A percentile compares a stretch with the other conserved stretches of the same genome.
Conservation (phyloP, 2,888 invertebrate species). For the Colostygia pectinataria region DNA sequence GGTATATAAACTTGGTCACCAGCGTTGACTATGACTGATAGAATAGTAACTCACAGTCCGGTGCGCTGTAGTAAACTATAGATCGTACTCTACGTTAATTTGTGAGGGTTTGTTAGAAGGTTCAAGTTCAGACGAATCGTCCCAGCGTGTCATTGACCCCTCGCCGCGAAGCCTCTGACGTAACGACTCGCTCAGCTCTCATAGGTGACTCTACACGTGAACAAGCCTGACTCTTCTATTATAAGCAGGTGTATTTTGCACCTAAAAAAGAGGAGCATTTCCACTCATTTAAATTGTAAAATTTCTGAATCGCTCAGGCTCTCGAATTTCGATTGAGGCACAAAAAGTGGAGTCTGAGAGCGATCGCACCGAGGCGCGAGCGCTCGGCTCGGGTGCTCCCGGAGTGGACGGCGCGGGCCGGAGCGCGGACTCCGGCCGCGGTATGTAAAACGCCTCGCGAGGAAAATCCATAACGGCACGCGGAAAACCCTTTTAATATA, state of each 20-base stretch:
- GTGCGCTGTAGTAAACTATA: no score
- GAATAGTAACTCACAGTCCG: no score
- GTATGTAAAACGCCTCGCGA: slow-evolving; percentile 71
- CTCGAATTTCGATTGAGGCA: slow-evolving; percentile 12
- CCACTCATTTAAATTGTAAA: no score
- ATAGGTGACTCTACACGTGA: not conserved
- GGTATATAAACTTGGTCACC: no score
- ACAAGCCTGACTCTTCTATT: no score
- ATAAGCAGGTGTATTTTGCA: no score
- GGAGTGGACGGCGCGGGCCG: slow-evolving; percentile 19
- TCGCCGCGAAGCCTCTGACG: slow-evolving; percentile 40
- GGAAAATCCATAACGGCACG: slow-evolving; percentile 81
- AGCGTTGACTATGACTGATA: no score
- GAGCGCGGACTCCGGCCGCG: slow-evolving; percentile 27
- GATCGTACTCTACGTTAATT: slow-evolving; percentile 39
- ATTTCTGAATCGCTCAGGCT: no score
- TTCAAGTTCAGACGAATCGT: slow-evolving; percentile 54
- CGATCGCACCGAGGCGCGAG: slow-evolving; percentile 37
- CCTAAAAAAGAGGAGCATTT: no score
- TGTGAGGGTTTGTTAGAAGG: slow-evolving; percentile 42
- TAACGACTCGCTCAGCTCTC: slow-evolving; percentile 27
- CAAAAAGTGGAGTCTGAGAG: slow-evolving; percentile 38
- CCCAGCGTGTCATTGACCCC: slow-evolving; percentile 48
- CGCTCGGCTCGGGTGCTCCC: slow-evolving; percentile 31
- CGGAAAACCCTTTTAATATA: slow-evolving; percentile 83